These are phyloP conservation scores for Protodeltote pygarga DNA, from an alignment of 2,888 invertebrate genomes.

Conservation along the genomic window DNA sequence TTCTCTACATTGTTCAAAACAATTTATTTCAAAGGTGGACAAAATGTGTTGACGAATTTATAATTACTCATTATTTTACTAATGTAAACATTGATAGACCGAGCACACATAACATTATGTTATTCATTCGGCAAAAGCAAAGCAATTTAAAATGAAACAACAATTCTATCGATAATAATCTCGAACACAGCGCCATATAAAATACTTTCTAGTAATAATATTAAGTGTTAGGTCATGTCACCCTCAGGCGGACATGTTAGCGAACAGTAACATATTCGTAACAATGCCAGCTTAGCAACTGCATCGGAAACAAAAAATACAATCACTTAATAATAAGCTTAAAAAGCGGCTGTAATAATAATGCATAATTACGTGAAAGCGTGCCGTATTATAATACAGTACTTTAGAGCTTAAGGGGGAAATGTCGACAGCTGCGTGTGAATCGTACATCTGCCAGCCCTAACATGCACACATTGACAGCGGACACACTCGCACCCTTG, in stretches of 20 bases:
- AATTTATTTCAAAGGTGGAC: too few relatives aligned
- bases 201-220: constrained; percentile 16
- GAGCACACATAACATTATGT: too few relatives aligned
- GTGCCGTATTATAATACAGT: constrained; percentile 78
- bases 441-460: constrained; percentile 79
- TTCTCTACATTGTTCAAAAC: too few relatives aligned
- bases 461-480: constrained; percentile 58
- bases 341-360: constrained; percentile 77
- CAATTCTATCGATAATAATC: constrained; percentile 1
- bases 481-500: constrained; percentile 51
- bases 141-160: not conserved
- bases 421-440: constrained; percentile 78
- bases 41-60: too few relatives aligned
- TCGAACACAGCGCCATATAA: constrained; percentile 8
- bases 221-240: constrained; percentile 10
- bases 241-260: constrained; percentile 25
- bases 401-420: constrained; percentile 66
- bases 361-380: constrained; percentile 83
- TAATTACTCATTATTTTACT: too few relatives aligned
- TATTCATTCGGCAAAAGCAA: not conserved
- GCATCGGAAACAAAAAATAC: constrained; percentile 72
- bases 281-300: constrained; percentile 66
- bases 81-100: too few relatives aligned
- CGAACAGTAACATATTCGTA: constrained; percentile 17
- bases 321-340: constrained; percentile 70